Evolutionary conservation across 2,797 vertebrate genomes (phyloP), one percentile per base, ranked within the genome.

Genomic region (Microchirus variegatus): DNA sequence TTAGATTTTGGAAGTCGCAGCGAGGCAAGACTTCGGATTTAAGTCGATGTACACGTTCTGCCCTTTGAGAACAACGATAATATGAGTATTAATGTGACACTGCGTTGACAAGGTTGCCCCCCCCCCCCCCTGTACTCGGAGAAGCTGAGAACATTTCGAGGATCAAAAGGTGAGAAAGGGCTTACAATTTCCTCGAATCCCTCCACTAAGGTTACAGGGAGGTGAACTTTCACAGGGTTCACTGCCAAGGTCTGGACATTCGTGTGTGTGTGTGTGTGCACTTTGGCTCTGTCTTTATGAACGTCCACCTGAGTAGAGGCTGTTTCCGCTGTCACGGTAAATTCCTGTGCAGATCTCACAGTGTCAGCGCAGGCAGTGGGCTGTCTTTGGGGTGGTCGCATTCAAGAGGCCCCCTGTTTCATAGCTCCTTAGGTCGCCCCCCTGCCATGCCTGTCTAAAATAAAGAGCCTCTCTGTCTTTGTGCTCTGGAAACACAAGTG

Each of bases 271-370:
- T 40, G 56, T 57, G 59, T 43, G 53, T 45, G 70, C 0, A 41
- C 14, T 53, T 64, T 43, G 37, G 41, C 40, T 56, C 72, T 70
- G 68, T 84, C 75, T 81, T 84, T 81, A 80, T 69, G 81, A 77
- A 81, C 22, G 75, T 89, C 85, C 77, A 89, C 83, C 85, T 87
- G 87, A 90, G 82, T 77, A 83, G 80, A 89, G 70, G 81, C 83
- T 86, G 87, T 90, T 90, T 90, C 83, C 87, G 50, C 82, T 81
- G 81, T 89, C 76, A 89, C 74, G 87, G 87, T 90, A 85, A 83
- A 91, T 91, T 90, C 90, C 83, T 85, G 18, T 43, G 50, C 68
- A 61, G 67, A 72, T 84, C 83, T 86, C 77, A 68, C 80, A 75
- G 86, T 84, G 83, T 88, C 82, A 59, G 81, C 38, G 37, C 73